Conservation (phyloP, 2,888 invertebrate genomes). For the Anthophora plumipes region DNA sequence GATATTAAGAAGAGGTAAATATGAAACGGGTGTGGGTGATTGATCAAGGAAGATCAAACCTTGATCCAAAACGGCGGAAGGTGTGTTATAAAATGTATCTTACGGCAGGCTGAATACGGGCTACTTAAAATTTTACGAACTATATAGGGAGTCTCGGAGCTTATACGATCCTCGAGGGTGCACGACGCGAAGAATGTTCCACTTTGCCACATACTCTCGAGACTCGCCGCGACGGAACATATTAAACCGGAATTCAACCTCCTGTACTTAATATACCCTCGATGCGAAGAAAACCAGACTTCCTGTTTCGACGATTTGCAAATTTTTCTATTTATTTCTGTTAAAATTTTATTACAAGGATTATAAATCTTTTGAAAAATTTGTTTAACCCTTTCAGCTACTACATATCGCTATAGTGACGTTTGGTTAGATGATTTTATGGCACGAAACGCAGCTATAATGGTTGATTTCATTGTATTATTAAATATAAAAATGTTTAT, state of each 20-base stretch:
- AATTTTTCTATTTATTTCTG: neutral
- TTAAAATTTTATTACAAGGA: neutral
- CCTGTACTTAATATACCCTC: neutral
- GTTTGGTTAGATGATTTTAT: no score
- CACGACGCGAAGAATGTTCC: neutral
- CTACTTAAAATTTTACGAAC: conserved; percentile 27
- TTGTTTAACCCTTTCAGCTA: no score
- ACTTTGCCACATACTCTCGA: neutral
- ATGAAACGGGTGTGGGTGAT: neutral
- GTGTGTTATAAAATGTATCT: conserved; percentile 1
- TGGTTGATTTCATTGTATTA: no score
- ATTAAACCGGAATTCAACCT: neutral
- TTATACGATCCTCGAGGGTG: conserved; percentile 1
- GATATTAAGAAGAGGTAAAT: neutral
- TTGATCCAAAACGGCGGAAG: neutral
- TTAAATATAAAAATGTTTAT: no score
- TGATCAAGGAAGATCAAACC: conserved; percentile 7
- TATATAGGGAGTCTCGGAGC: neutral
- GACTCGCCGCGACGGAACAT: neutral
- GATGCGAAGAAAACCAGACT: neutral
- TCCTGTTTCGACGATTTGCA: neutral
- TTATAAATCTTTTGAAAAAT: neutral
- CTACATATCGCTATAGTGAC: no score
- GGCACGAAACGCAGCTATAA: no score
- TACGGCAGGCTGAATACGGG: neutral